Evolutionary conservation across 2,888 invertebrate genomes (phyloP).

Genomic region (Mesodorylaimus sp.): DNA sequence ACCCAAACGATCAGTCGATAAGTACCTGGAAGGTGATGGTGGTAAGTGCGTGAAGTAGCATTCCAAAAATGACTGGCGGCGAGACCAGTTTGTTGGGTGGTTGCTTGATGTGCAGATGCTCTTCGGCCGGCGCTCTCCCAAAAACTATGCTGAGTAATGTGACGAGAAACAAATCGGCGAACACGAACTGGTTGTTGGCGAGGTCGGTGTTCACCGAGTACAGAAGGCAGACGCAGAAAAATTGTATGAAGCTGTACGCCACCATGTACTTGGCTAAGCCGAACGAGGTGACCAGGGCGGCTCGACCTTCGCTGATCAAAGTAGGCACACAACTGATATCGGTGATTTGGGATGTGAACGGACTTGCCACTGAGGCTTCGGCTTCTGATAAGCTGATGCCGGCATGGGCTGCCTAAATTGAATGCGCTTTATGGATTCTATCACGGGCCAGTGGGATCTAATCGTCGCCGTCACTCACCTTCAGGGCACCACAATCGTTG

Average conservation of each 20-base stretch:
- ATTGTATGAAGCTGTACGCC: constrained; percentile 70
- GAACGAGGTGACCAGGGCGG: constrained; percentile 82
- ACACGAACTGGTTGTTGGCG: constrained; percentile 35
- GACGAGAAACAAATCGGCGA: constrained; percentile 37
- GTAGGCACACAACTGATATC: constrained; percentile 27
- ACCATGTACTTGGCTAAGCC: constrained; percentile 98
- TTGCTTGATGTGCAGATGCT: too few species aligned
- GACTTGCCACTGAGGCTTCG: constrained; percentile 79
- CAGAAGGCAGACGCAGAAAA: constrained; percentile 39
- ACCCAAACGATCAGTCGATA: too few species aligned
- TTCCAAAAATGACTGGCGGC: too few species aligned
- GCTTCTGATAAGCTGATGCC: constrained; percentile 40
- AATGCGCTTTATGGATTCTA: not conserved
- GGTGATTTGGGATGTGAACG: constrained; percentile 63
- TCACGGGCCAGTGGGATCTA: too few species aligned
- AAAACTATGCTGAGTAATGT: constrained; percentile 34
- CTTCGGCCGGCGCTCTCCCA: too few species aligned
- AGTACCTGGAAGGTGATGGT: constrained; percentile 32
- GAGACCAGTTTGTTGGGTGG: too few species aligned
- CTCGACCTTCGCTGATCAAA: constrained; percentile 44
- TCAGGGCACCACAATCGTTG: constrained; percentile 37
- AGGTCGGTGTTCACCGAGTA: constrained; percentile 33
- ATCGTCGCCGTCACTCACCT: too few species aligned
- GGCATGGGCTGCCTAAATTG: constrained; percentile 30
- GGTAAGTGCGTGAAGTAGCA: too few species aligned